Conservation (phyloP, 1,140 invertebrate species). For the Danaus plexippus region DNA sequence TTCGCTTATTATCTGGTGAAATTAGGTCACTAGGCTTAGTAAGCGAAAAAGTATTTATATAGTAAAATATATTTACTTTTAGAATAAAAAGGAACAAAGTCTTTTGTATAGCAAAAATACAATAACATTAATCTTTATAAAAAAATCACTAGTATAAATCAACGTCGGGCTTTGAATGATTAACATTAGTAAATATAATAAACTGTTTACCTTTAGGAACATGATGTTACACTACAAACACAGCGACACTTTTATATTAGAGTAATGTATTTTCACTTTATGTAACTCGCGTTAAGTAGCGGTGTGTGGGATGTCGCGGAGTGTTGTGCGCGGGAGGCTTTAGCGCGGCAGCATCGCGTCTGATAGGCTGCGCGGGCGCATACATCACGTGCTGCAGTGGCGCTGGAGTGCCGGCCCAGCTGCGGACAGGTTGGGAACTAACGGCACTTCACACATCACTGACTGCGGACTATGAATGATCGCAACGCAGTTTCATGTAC, state of each 20-base stretch:
- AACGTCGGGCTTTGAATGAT: too few species aligned
- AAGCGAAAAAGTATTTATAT: too few species aligned
- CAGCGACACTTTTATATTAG: constrained; percentile 27
- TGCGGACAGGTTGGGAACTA: constrained; percentile 47
- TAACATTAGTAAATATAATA: too few species aligned
- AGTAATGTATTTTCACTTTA: constrained; percentile 35
- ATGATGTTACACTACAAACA: constrained; percentile 20
- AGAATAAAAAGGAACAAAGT: too few species aligned
- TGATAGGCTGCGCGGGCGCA: constrained; percentile 50
- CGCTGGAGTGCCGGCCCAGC: constrained; percentile 36
- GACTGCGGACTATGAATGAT: constrained; percentile 20
- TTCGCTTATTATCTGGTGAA: too few species aligned
- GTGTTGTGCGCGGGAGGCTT: constrained; percentile 53
- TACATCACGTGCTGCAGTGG: constrained; percentile 53
- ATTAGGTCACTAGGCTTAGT: too few species aligned
- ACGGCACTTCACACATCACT: constrained; percentile 50
- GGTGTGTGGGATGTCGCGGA: constrained; percentile 30
- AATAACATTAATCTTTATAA: too few species aligned
- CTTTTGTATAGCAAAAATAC: too few species aligned
- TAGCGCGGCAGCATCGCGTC: constrained; percentile 48
- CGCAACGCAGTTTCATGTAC: background rate
- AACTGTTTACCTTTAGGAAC: constrained; percentile 22
- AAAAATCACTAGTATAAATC: too few species aligned
- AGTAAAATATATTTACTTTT: too few species aligned
- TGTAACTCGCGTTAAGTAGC: constrained; percentile 47